phyloP scores from a whole-genome alignment of 2,888 invertebrate species.

The Loripinus fragilis region DNA sequence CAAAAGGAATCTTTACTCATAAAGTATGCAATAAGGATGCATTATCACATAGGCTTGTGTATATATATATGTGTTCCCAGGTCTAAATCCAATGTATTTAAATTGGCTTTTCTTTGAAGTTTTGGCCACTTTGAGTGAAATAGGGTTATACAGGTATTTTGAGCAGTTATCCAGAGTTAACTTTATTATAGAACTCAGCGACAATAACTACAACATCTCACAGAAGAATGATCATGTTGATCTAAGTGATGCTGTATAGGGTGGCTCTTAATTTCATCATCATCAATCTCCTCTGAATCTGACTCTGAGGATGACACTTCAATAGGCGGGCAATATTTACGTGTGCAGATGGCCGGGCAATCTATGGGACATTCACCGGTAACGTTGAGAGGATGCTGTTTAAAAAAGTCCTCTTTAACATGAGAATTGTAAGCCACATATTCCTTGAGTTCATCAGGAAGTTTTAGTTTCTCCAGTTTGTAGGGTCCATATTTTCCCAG shows the following conservation, averaged over 20 bases:
- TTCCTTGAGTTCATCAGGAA: slow-evolving; percentile 67
- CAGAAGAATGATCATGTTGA: slow-evolving; percentile 23
- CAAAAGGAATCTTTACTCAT: too few relatives aligned
- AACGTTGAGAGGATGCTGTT: slow-evolving; percentile 57
- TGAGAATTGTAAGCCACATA: slow-evolving; percentile 71
- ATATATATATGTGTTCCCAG: too few relatives aligned
- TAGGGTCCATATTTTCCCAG: slow-evolving; percentile 69
- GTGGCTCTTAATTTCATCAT: slow-evolving; percentile 41
- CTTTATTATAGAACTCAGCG: too few relatives aligned
- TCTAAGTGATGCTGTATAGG: not conserved
- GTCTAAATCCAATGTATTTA: too few relatives aligned
- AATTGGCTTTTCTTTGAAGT: too few relatives aligned
- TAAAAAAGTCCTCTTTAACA: slow-evolving; percentile 71
- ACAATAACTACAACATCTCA: slow-evolving; percentile 54
- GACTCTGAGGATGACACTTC: slow-evolving; percentile 74
- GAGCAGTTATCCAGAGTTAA: too few relatives aligned
- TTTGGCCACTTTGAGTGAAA: too few relatives aligned
- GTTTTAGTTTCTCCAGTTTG: slow-evolving; percentile 69
- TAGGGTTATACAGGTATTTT: too few relatives aligned
- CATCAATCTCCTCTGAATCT: slow-evolving; percentile 62
- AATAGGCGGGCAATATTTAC: slow-evolving; percentile 72
- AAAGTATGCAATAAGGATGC: too few relatives aligned
- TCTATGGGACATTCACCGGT: slow-evolving; percentile 76
- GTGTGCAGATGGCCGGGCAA: slow-evolving; percentile 71
- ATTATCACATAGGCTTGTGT: too few relatives aligned